Evolutionary conservation across 2,888 invertebrate species (phyloP), one percentile per base, ranked within the genome.

Genomic region (Leptarthrus brevirostris): DNA sequence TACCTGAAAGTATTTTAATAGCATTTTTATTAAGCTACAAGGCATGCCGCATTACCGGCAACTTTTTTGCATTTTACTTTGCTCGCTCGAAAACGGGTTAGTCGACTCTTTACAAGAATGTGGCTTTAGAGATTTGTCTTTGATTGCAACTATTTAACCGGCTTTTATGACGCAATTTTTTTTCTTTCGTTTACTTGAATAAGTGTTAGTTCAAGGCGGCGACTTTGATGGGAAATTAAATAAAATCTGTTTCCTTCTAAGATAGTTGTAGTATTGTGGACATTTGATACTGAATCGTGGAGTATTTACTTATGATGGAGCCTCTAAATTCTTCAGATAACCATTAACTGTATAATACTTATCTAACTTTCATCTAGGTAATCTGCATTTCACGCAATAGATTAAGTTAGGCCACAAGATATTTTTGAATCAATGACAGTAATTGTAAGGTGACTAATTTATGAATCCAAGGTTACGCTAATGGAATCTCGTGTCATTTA

Each of bases 81-180:
- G 26, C 49, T 69, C 52, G 18, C 24, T 26, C 49, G 24, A 52
- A 69, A 69, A 69, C 69, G 52, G 52, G 69, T 69, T 69, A 69
- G 69, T 52, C 69, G 49, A 69, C 69, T 69, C 69, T 49, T 36
- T 49, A 44, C 52, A 52, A 69, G 69, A 69, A 69, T 69, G 69
- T 69, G 69, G 69, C 69, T 69, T 69, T 69, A 52, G 69, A 69
- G 69, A 69, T 69, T 69, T 69, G 69, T 52, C 49, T 69, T 69
- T 69, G 49, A 69, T 52, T 69, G 69, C 69, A 69, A 69, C 52
- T 69, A 69, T 69, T 69, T 69, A 69, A 69, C 69, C 69, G 69
- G 69, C 69, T 69, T 66, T 52, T 69, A 69, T 69, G 69, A 52
- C 52, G 64, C 69, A 69, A 49, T 69, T 69, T 52, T 69, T 69